Evolutionary conservation across 2,888 invertebrate genomes (phyloP).

Genomic region (Netelia virgata): DNA sequence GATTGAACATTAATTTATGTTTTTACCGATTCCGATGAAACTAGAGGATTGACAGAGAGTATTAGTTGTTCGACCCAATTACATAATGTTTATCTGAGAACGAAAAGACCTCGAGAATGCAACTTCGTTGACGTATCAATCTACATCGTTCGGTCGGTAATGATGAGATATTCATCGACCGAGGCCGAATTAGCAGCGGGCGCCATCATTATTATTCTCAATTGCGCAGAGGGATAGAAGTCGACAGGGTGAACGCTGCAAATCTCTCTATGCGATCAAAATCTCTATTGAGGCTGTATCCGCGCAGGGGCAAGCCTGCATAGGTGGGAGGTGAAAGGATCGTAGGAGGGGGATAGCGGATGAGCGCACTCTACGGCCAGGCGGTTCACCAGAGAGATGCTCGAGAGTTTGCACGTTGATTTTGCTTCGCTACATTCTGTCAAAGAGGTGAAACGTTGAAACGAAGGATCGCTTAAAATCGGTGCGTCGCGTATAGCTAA

Average conservation of each 20-base stretch:
- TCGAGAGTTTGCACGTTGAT: constrained; percentile 14
- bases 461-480: constrained; percentile 9
- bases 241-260: constrained; percentile 5
- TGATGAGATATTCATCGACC: background rate
- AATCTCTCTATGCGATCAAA: constrained; percentile 3
- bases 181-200: constrained; percentile 14
- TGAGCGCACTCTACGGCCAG: constrained; percentile 40
- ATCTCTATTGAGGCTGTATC: constrained; percentile 30
- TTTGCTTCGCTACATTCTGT: constrained; percentile 40
- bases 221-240: background rate
- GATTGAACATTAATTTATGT: background rate
- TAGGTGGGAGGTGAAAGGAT: constrained; percentile 36
- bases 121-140: background rate
- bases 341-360: constrained; percentile 23
- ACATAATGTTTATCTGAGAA: constrained; percentile 38
- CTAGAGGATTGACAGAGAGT: constrained; percentile 52
- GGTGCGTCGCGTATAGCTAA: background rate
- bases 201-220: background rate
- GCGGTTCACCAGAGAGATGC: constrained; percentile 27
- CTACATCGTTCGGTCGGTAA: constrained; percentile 1
- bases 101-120: background rate
- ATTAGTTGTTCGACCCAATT: constrained; percentile 41
- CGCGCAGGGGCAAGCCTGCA: constrained; percentile 18
- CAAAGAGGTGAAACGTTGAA: constrained; percentile 29
- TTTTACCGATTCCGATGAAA: constrained; percentile 49